Evolutionary conservation across 2,113 vertebrate species (phyloP).

Genomic region (Actinemys pallida): DNA sequence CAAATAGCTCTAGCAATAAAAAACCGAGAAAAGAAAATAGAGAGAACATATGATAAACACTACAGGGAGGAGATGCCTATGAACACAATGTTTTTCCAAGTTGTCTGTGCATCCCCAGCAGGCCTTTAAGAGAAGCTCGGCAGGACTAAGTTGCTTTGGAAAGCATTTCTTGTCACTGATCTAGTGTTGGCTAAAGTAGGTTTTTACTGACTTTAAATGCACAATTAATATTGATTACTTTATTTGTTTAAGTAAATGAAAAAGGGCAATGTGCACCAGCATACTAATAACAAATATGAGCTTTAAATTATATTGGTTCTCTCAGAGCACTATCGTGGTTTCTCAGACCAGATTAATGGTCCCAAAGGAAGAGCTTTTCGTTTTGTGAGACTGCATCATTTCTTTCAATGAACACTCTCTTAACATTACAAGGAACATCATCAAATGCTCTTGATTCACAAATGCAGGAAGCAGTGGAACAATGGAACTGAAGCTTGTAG

Average conservation of each 20-base stretch:
- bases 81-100: not conserved
- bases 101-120: not conserved
- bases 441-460: not conserved
- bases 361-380: not conserved
- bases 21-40: not conserved
- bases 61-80: not conserved
- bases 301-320: not conserved
- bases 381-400: not conserved
- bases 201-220: not conserved
- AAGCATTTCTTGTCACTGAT: not conserved
- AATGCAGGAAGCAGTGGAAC: not conserved
- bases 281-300: slow-evolving; percentile 23
- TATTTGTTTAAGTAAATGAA: not conserved
- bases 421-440: not conserved
- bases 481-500: not conserved
- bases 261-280: not conserved
- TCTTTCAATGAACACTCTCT: not conserved
- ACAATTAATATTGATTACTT: slow-evolving; percentile 20
- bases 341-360: not conserved
- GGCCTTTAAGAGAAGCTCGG: not conserved
- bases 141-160: not conserved
- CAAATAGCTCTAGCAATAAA: not conserved
- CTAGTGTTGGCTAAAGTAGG: not conserved
- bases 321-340: not conserved
- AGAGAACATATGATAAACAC: not conserved